Evolutionary conservation across 2,113 vertebrate genomes (phyloP).

Genomic region (Albula goreensis): DNA sequence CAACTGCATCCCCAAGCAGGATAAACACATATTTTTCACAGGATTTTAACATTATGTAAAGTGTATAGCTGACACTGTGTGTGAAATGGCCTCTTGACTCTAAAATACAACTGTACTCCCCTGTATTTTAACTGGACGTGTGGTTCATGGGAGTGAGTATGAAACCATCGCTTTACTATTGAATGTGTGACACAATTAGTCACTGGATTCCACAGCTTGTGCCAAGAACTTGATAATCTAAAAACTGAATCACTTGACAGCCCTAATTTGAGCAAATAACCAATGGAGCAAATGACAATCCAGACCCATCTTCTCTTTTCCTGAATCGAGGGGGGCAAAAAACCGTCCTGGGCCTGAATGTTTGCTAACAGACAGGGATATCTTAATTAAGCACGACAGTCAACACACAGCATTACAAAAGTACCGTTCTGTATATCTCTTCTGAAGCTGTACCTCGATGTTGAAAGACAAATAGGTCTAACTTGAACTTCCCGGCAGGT

Average conservation of each 20-base stretch:
- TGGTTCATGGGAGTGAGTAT: neutral
- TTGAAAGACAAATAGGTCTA: conserved; percentile 59
- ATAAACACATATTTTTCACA: too few relatives aligned
- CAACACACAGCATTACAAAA: conserved; percentile 39
- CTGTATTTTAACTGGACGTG: neutral
- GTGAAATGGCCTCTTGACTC: neutral
- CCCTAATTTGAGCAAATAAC: neutral
- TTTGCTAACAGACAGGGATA: conserved; percentile 47
- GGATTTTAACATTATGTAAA: too few relatives aligned
- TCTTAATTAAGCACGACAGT: conserved; percentile 51
- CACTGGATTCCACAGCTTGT: neutral
- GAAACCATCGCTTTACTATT: neutral
- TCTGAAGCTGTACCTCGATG: conserved; percentile 35
- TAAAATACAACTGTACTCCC: too few relatives aligned
- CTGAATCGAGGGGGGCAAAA: conserved; percentile 22
- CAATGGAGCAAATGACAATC: neutral
- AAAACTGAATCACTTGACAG: neutral
- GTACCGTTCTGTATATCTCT: conserved; percentile 36
- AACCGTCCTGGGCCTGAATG: conserved; percentile 26
- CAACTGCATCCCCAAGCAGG: too few relatives aligned
- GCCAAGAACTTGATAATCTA: neutral
- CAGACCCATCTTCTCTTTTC: neutral
- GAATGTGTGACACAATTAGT: neutral
- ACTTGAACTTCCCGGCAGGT: conserved; percentile 55
- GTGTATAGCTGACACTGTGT: neutral